Conservation (phyloP, 2,113 vertebrate genomes). For the Scolopax mira region DNA sequence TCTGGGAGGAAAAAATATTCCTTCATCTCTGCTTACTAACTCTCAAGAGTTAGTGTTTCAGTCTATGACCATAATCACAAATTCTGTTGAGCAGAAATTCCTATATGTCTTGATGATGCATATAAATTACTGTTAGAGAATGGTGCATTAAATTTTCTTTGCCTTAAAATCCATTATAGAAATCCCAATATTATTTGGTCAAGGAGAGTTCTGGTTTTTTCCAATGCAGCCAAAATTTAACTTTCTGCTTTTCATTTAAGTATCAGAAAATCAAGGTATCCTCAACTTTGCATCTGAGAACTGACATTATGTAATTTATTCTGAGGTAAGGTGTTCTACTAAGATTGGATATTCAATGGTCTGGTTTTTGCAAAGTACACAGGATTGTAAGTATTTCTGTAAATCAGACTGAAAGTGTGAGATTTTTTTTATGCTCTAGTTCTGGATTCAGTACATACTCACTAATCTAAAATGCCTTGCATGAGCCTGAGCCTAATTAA, state of each 20-base stretch:
- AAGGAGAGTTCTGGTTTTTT: neutral
- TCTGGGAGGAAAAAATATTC: neutral
- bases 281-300: neutral
- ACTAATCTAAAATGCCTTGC: conserved; percentile 30
- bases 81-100: neutral
- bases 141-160: neutral
- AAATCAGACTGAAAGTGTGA: neutral
- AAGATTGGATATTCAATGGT: neutral
- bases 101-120: neutral
- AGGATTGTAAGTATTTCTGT: neutral
- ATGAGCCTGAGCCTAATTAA: conserved; percentile 40
- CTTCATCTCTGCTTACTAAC: neutral
- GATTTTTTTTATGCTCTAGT: neutral
- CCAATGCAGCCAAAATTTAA: neutral
- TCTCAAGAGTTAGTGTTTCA: neutral
- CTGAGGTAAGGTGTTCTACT: neutral
- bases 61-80: neutral
- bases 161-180: neutral
- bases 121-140: neutral
- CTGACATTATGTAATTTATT: neutral
- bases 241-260: neutral
- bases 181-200: neutral
- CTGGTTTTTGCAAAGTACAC: neutral
- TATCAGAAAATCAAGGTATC: neutral
- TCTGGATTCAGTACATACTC: conserved; percentile 37